A percentile compares a stretch with the other conserved stretches of the same genome.
These are phyloP conservation scores for Rhynchomys soricoides DNA, from an alignment of 2,113 vertebrate species.

Conservation along the genomic window DNA sequence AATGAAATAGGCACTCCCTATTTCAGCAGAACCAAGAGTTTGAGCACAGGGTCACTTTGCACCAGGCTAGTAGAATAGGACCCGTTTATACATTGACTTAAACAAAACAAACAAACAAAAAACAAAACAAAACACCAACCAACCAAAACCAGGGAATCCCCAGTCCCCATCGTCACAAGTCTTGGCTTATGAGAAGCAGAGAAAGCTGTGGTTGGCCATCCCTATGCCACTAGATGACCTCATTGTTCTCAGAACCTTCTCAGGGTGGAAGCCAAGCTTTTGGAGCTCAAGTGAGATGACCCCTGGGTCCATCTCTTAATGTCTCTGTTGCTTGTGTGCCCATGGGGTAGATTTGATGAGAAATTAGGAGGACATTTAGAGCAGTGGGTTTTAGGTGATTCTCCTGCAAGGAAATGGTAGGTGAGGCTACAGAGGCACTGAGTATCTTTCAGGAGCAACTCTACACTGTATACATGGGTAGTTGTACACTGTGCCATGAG, in stretches of 20 bases:
- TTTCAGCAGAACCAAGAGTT: background rate
- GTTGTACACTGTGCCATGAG: too few species aligned
- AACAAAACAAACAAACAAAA: background rate
- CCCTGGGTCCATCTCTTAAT: background rate
- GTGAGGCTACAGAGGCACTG: background rate
- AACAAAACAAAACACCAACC: background rate
- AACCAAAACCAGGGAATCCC: background rate
- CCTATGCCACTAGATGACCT: rapidly evolving
- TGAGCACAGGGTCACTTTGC: background rate
- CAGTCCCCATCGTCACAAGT: background rate
- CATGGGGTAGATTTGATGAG: background rate
- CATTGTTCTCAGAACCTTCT: background rate
- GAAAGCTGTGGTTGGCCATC: too few species aligned
- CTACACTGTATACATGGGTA: too few species aligned
- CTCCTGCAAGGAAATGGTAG: background rate
- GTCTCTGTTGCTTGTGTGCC: background rate
- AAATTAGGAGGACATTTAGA: background rate
- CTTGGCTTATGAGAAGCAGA: background rate
- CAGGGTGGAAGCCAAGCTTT: background rate
- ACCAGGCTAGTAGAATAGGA: background rate
- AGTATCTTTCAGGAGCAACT: background rate
- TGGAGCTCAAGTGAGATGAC: constrained; percentile 10
- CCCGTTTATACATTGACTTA: background rate
- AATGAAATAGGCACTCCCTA: background rate
- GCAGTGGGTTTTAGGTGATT: background rate